Evolutionary conservation across 2,113 vertebrate species (phyloP), one percentile per base, ranked within the genome.

Genomic region (Vireo altiloquus): DNA sequence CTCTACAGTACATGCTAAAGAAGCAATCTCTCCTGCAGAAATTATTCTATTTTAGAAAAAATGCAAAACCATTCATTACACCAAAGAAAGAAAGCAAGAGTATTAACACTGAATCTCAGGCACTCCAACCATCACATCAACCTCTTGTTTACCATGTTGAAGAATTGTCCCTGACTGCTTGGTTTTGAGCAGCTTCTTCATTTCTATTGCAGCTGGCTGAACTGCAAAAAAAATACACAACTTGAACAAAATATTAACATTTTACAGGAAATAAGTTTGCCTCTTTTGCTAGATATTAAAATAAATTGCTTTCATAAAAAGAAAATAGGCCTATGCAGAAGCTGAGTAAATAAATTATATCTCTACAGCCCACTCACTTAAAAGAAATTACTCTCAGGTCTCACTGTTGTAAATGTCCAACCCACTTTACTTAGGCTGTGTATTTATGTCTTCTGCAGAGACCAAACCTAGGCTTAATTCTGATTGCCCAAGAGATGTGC

Each of bases 111-210:
- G 4, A 82, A 30, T 18, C 25, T 78, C 11, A 52, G 18, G 52
- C 1, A 9, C 6, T 13, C 18, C 33, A 86, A 11, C 5, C 4
- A 35, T 27, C 24, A 21, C 27, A 72, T 56, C 27, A 47, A 35
- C 7, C 0, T 0, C 17, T 59, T 60, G 17, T 60, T 74, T 30
- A 30, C 21, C 21, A 13, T 1, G 0, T 1, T 63, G 18, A 20
- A 59, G 27, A 70, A 75, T 11, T 0, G 1, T 5, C 18, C 10
- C 35, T 69, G 31, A 27, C 20, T 56, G 3, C 7, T 22, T 56
- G 15, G 11, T 44, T 81, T 82, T 60, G 39, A 84, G n/a, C 42
- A 78, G 33, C 28, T 15, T n/a, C 27, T 80, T 77, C 2, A 11
- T 42, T 81, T 66, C 76, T 40, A 42, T 42, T 63, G 40, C 6